Evolutionary conservation across 2,113 vertebrate genomes (phyloP), one percentile per base, ranked within the genome.

Genomic region (Microtus oregoni): DNA sequence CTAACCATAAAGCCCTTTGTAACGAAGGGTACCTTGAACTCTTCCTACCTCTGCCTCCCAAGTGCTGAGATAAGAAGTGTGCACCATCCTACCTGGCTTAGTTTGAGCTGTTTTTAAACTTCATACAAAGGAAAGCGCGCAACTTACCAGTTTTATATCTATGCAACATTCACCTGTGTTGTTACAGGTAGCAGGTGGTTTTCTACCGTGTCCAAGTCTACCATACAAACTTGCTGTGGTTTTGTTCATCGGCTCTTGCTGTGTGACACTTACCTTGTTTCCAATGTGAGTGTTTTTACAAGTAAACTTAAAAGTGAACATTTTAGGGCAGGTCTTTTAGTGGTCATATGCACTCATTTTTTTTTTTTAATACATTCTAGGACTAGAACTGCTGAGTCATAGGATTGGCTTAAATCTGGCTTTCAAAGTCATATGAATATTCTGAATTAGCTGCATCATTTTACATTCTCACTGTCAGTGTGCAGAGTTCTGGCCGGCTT

Each of bases 101-200:
- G 4, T 73, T 92, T 93, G 78, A 32, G 26, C 38, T 86, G 15
- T 15, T 95, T 96, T 91, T 78, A 35, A 88, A 88, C 85, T 86
- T 90, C 30, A 65, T 72, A 52, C 20, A 81, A 88, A 63, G 32
- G 72, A 47, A 94, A 86, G 19, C 24, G 50, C 47, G 41, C 22
- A 19, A 5, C 24, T 61, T 88, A 50, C 2, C 61, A 52, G 50
- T 83, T 72, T 61, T 22, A 86, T 8, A 3, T 61, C 35, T 90
- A 35, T 58, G 3, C n/a, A 5, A 87, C 35, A 73, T 70, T 79
- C 65, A 85, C n/a, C 65, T 41, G 17, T 76, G 32, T 32, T 75
- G 28, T 70, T 85, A 86, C 22, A 44, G 28, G 24, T 63, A 82
- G 50, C 13, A n/a, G 30, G 12, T 19, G 76, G 44, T 85, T 85